Base-by-base conservation (phyloP, 2,888 invertebrate genomes). In the Aethes cnicana region DNA sequence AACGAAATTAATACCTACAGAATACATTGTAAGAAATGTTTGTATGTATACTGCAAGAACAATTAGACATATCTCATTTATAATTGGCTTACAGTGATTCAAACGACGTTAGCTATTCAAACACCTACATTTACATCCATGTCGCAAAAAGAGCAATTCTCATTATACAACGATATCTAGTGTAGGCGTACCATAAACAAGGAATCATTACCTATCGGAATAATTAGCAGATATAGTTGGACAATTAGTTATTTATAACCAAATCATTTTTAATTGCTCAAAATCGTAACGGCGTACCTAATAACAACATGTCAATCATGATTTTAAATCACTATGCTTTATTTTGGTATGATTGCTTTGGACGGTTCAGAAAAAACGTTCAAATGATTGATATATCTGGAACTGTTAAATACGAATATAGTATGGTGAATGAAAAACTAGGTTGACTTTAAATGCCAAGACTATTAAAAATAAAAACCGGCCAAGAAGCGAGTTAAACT, bases 231-330 rank as follows among this genome's bases (percentile, higher is more conserved):
- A 56, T 54, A 30, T 41, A 33, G 37, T 42, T 46, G 43, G 16
- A 36, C 55, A 52, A 58, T 62, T 55, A 23, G 53, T 64, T 57
- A 69, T 75, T 73, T 74, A 74, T 71, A 62, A 63, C 55, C 72
- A 68, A 69, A 77, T 74, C 70, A 74, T 70, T 68, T 44, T 62
- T 46, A 60, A 64, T 57, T 58, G 53, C 62, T 64, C 57, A 67
- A 69, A 70, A 74, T 65, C 54, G 54, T 60, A 57, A 62, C 58
- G 59, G 54, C 48, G 47, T 59, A 43, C 61, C 59, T 63, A 60
- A 62, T 65, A 68, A 67, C 60, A 64, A 62, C 61, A 62, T 64
- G 74, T 70, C 70, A 73, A 72, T 79, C 72, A 75, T 48, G 61
- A 57, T 60, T 58, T 43, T 54, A 56, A 68, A 68, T 67, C 59